Percentiles rank a stretch among this genome's conserved stretches.
phyloP scores from a whole-genome alignment of 2,888 invertebrate species.

The Synanthedon formicaeformis region DNA sequence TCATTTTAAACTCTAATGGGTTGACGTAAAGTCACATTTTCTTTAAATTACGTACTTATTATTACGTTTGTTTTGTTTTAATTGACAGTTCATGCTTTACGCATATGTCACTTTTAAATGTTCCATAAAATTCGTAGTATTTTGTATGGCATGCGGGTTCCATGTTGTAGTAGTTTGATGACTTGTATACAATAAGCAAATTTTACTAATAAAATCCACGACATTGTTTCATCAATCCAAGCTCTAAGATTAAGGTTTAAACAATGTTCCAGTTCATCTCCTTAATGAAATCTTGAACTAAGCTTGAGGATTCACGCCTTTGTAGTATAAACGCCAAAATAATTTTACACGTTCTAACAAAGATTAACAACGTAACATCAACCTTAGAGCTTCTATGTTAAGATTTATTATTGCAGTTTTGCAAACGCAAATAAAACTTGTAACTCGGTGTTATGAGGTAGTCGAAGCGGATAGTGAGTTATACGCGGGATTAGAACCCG shows the following conservation, averaged over 20 bases:
- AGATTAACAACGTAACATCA: not conserved
- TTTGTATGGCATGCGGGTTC: too few species aligned
- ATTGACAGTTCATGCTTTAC: too few species aligned
- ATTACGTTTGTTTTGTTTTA: too few species aligned
- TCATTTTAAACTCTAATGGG: too few species aligned
- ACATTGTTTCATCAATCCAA: too few species aligned
- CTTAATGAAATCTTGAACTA: conserved; percentile 17
- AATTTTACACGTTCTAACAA: not conserved
- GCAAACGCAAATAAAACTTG: not conserved
- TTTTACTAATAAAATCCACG: too few species aligned
- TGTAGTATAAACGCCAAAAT: not conserved
- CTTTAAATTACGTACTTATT: too few species aligned
- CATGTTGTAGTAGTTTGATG: too few species aligned
- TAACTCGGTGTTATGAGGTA: not conserved
- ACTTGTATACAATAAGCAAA: too few species aligned
- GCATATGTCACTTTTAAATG: too few species aligned
- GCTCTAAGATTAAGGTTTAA: not conserved
- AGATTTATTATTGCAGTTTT: not conserved
- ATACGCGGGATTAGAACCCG: not conserved
- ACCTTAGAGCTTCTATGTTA: not conserved
- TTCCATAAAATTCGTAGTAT: too few species aligned
- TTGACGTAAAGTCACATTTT: too few species aligned
- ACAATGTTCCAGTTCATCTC: conserved; percentile 1
- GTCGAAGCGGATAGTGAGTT: not conserved
- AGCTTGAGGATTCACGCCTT: conserved; percentile 10